These are phyloP conservation scores for Barypeithes pellucidus DNA, from an alignment of 2,888 invertebrate species.

Conservation along the genomic window DNA sequence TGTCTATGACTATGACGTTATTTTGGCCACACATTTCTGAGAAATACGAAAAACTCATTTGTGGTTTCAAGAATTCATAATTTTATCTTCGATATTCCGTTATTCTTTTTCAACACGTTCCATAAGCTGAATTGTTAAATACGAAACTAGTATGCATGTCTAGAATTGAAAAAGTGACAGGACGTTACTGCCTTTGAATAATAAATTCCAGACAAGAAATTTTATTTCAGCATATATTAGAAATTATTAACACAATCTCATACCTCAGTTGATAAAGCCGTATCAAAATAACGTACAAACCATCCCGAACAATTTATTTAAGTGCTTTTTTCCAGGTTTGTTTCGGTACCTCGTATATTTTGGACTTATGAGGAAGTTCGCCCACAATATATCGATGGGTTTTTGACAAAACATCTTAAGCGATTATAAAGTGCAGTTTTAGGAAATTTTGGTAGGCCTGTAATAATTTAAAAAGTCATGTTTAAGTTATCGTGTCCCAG, in stretches of 20 bases:
- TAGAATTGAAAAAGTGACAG: slow-evolving; percentile 47
- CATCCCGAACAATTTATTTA: too few species aligned
- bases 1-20: not conserved
- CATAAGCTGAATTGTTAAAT: slow-evolving; percentile 21
- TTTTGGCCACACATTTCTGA: not conserved
- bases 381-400: too few species aligned
- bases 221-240: slow-evolving; percentile 14
- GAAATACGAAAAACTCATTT: slow-evolving; percentile 1
- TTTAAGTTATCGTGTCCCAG: too few species aligned
- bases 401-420: too few species aligned
- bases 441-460: too few species aligned
- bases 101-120: slow-evolving; percentile 12
- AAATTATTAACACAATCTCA: not conserved
- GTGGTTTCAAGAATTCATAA: slow-evolving; percentile 16
- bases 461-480: too few species aligned
- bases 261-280: not conserved
- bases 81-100: slow-evolving; percentile 8
- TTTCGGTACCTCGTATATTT: too few species aligned
- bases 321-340: too few species aligned
- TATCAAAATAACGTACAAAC: not conserved
- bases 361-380: too few species aligned
- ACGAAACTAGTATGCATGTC: slow-evolving; percentile 29
- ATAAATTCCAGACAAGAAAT: slow-evolving; percentile 56
- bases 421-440: too few species aligned
- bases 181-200: slow-evolving; percentile 59